Conservation (phyloP, 2,888 invertebrate genomes). For the Oxytorus armatus region DNA sequence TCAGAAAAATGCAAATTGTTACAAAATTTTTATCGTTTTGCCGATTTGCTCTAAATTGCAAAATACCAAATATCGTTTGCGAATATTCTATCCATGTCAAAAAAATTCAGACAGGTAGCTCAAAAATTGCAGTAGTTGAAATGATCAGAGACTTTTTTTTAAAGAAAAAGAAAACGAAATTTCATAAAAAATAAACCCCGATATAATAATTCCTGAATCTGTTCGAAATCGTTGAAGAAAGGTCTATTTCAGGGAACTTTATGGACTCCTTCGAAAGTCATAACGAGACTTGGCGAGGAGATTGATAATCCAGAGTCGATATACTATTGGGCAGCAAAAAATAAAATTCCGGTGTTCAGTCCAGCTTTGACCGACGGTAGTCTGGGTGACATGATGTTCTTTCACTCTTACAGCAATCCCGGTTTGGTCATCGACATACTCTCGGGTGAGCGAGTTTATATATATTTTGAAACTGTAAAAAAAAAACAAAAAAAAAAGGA, state of each 20-base stretch:
- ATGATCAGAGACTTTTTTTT: too few species aligned
- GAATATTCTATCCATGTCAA: too few species aligned
- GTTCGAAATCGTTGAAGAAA: not conserved
- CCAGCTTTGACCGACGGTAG: conserved; percentile 99
- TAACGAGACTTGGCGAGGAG: conserved; percentile 93
- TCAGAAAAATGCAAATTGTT: too few species aligned
- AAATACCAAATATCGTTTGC: too few species aligned
- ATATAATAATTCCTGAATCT: not conserved
- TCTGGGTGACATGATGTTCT: conserved; percentile 99
- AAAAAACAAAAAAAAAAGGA: not conserved
- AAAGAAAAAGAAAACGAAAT: too few species aligned
- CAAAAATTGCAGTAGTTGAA: too few species aligned
- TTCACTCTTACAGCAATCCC: conserved; percentile 97
- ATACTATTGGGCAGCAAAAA: conserved; percentile 98
- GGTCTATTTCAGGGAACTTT: conserved; percentile 85
- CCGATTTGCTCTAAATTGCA: too few species aligned
- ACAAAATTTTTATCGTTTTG: too few species aligned
- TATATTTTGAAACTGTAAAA: not conserved
- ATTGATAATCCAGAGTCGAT: conserved; percentile 96
- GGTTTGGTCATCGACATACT: conserved; percentile 97
- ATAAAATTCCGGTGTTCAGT: conserved; percentile 98
- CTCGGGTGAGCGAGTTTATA: conserved; percentile 86
- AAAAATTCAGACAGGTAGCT: too few species aligned
- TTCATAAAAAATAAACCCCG: too few species aligned
- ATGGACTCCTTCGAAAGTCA: conserved; percentile 97